These are phyloP conservation scores for Bucco capensis DNA, from an alignment of 2,113 vertebrate genomes.

Conservation along the genomic window DNA sequence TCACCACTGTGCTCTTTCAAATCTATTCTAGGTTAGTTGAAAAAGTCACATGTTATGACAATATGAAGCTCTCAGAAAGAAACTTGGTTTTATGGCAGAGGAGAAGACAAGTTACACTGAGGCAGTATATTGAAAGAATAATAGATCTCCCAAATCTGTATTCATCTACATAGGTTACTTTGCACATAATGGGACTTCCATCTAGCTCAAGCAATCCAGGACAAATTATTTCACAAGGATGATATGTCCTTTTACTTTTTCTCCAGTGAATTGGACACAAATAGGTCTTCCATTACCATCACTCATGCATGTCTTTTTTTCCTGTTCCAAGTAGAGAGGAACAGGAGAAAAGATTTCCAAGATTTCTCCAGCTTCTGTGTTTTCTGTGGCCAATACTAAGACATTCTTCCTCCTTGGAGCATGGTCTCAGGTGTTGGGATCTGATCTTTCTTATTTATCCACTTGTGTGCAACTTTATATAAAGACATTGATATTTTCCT, in stretches of 20 bases:
- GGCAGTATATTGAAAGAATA: not conserved
- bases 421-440: not conserved
- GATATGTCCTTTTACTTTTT: slow-evolving; percentile 23
- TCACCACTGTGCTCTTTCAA: not conserved
- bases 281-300: slow-evolving; percentile 29
- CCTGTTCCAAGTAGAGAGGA: not conserved
- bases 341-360: not conserved
- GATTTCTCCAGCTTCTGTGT: not conserved
- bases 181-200: slow-evolving; percentile 19
- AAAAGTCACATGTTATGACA: not conserved
- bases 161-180: slow-evolving; percentile 13
- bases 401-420: not conserved
- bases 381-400: not conserved
- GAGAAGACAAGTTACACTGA: not conserved
- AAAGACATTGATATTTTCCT: not conserved
- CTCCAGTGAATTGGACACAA: slow-evolving; percentile 16
- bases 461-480: not conserved
- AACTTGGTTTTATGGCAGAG: not conserved
- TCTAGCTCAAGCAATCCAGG: slow-evolving; percentile 27
- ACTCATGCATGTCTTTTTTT: not conserved
- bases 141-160: slow-evolving; percentile 7
- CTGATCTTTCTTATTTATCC: not conserved
- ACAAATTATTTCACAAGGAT: slow-evolving; percentile 40
- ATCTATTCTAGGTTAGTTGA: not conserved
- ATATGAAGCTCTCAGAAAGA: not conserved